Evolutionary conservation across 1,140 invertebrate genomes (phyloP), one percentile per base, ranked within the genome.

Genomic region (Drosophila suzukii): DNA sequence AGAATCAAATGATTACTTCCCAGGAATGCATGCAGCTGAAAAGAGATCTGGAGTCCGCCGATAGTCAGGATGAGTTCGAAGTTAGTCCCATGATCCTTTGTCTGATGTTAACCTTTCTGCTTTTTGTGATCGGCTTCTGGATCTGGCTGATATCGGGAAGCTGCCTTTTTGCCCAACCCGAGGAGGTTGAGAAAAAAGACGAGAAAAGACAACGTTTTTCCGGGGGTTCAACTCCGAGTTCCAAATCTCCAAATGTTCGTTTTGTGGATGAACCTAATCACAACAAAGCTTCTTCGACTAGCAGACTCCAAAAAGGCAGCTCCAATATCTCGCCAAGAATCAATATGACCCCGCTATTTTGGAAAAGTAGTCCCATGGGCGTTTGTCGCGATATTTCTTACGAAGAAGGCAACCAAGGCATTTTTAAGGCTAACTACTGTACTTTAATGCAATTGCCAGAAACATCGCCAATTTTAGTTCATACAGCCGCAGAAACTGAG

Each of bases 121-220:
- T 76, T 13, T 67, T 76, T 5, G 54, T 75, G 6, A 76, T 75
- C 15, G 49, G 27, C 11, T 58, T 75, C 12, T 66, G 73, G 41
- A 30, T 76, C 7, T 76, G 72, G 73, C 12, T 76, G 3, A 67
- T 76, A 6, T 76, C 72, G 13, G 39, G 61, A 24, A 76, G 61
- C 41, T 76, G 73, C 12, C 13, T 76, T 5, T 54, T 67, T 4
- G 15, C 13, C 4, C 15, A 34, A 6, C 6, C 27, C 3, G 8
- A 30, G 4, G 11, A 15, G 4, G 0, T 0, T 5, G 10, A 0
- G 2, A 38, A 27, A 17, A 49, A 51, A 12, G 30, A 12, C 2
- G n/a, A 0, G 4, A 10, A 2, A 15, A 8, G 24, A 7, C 5
- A 2, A 0, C 47, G 53, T 6, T 13, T 43, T 54, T 5, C 34